Evolutionary conservation across 2,113 vertebrate genomes (phyloP).

Genomic region (Cyanistes caeruleus): DNA sequence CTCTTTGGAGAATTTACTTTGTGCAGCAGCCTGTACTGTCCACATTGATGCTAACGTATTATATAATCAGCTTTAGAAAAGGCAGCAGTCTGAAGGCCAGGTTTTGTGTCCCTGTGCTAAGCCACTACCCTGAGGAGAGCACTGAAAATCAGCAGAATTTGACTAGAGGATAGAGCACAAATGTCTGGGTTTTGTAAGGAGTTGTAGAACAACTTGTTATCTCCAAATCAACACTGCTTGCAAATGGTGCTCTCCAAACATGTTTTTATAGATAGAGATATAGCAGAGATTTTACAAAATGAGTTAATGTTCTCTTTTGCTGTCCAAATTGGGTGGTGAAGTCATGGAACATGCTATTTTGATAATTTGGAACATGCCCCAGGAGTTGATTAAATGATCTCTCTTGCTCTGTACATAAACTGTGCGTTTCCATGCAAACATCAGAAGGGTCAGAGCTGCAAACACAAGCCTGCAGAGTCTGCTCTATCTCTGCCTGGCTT

Average conservation of each 20-base stretch:
- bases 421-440: accelerated
- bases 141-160: not conserved
- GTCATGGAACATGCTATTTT: not conserved
- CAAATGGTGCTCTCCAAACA: not conserved
- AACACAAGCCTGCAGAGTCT: not conserved
- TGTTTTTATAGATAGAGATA: not conserved
- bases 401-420: not conserved
- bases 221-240: not conserved
- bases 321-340: not conserved
- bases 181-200: not conserved
- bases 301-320: not conserved
- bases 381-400: not conserved
- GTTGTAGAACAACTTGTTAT: not conserved
- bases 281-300: not conserved
- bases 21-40: not conserved
- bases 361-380: not conserved
- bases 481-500: not conserved
- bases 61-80: constrained; percentile 28
- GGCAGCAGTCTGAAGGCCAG: not conserved
- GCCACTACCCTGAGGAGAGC: not conserved
- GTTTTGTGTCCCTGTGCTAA: not conserved
- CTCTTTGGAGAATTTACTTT: not conserved
- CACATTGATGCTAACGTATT: not conserved
- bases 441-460: not conserved
- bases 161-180: not conserved